These are phyloP conservation scores for Kryptolebias ocellatus DNA, from an alignment of 2,797 vertebrate species.

Conservation along the genomic window DNA sequence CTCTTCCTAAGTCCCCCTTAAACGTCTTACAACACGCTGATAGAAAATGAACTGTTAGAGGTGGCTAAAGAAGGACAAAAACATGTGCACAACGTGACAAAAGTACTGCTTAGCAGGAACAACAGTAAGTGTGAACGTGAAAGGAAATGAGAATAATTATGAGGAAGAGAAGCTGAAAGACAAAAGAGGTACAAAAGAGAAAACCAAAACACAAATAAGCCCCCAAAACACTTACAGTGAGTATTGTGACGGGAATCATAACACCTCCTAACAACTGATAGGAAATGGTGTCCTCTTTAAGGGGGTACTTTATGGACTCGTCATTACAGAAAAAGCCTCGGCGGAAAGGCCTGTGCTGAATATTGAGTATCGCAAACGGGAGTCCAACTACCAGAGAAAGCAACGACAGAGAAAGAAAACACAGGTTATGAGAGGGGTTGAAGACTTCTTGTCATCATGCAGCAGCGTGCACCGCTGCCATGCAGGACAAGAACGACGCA, in stretches of 20 bases:
- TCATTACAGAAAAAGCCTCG: slow-evolving; percentile 99
- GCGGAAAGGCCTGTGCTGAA: slow-evolving; percentile 88
- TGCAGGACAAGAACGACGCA: slow-evolving; percentile 4
- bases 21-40: slow-evolving; percentile 6
- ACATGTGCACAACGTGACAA: slow-evolving; percentile 11
- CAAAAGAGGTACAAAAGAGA: neutral
- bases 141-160: neutral
- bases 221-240: slow-evolving; percentile 91
- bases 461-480: slow-evolving; percentile 20
- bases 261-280: slow-evolving; percentile 95
- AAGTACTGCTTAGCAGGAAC: slow-evolving; percentile 6
- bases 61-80: slow-evolving; percentile 1
- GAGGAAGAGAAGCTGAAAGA: neutral
- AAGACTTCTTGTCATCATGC: slow-evolving; percentile 39
- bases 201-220: slow-evolving; percentile 30
- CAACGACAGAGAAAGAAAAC: slow-evolving; percentile 73
- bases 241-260: slow-evolving; percentile 90
- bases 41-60: slow-evolving; percentile 1
- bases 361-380: slow-evolving; percentile 94
- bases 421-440: slow-evolving; percentile 49
- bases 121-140: neutral
- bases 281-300: slow-evolving; percentile 98
- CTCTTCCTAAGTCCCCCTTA: neutral
- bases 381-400: slow-evolving; percentile 93
- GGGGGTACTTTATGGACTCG: slow-evolving; percentile 94